phyloP scores from a whole-genome alignment of 2,797 vertebrate species.

The Mormyrus proboscirostris region DNA sequence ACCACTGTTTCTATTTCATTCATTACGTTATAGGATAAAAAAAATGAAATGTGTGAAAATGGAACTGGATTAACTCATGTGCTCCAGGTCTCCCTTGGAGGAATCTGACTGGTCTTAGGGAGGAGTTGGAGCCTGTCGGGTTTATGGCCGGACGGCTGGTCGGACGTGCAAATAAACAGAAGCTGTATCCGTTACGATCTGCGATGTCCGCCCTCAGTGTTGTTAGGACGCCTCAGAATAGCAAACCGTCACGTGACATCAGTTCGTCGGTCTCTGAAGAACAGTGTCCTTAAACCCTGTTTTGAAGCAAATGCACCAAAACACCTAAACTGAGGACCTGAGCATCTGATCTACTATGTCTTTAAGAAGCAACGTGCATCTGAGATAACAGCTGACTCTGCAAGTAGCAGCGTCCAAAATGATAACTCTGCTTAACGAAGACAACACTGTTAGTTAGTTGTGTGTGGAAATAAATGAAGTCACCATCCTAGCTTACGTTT shows the following conservation, averaged over 20 bases:
- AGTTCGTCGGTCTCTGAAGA: neutral
- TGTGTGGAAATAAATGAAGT: neutral
- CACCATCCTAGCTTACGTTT: neutral
- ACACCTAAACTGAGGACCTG: neutral
- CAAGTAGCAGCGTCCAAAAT: neutral
- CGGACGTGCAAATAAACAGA: neutral
- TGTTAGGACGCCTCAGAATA: neutral
- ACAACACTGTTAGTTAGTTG: neutral
- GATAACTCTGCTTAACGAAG: neutral
- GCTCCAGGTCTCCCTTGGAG: neutral
- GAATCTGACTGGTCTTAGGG: neutral
- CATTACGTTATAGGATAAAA: neutral
- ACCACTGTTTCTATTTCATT: neutral
- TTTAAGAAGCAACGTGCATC: slow-evolving; percentile 20
- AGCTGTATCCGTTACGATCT: neutral
- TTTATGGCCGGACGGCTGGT: neutral
- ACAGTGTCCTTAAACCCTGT: neutral
- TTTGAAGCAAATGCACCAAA: neutral
- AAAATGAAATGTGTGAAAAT: slow-evolving; percentile 35
- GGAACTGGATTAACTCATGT: slow-evolving; percentile 27
- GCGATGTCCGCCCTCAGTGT: neutral
- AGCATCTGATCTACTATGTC: slow-evolving; percentile 8
- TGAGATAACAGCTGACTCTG: neutral
- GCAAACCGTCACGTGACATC: neutral
- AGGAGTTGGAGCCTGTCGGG: neutral